phyloP scores from a whole-genome alignment of 1,140 invertebrate genomes.

The Lasioglossum baleicum region DNA sequence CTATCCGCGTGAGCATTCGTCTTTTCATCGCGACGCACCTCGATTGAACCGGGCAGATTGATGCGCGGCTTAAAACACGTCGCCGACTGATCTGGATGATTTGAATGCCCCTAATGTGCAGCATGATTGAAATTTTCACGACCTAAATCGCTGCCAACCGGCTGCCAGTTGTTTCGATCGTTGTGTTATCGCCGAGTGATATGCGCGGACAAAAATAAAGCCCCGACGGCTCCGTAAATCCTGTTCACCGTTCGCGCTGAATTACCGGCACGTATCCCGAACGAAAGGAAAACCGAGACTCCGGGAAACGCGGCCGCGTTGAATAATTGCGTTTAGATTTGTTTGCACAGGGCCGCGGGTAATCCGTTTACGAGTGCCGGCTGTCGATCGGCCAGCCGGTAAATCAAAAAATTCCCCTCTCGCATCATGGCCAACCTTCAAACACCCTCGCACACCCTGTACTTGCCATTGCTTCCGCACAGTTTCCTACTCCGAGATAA shows the following conservation, averaged over 20 bases:
- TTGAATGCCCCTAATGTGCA: slow-evolving; percentile 50
- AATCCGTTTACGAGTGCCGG: too few relatives aligned
- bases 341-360: too few relatives aligned
- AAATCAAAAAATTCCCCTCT: too few relatives aligned
- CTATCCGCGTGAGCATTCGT: slow-evolving; percentile 70
- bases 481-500: too few relatives aligned
- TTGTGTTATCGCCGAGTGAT: slow-evolving; percentile 29
- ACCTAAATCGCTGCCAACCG: slow-evolving; percentile 45
- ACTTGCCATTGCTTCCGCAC: too few relatives aligned
- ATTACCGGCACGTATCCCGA: too few relatives aligned
- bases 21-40: slow-evolving; percentile 69
- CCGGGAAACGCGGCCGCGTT: too few relatives aligned
- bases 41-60: slow-evolving; percentile 66
- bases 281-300: too few relatives aligned
- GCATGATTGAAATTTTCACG: slow-evolving; percentile 60
- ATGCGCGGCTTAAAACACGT: slow-evolving; percentile 69
- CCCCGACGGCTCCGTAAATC: background rate
- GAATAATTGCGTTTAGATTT: too few relatives aligned
- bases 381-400: too few relatives aligned
- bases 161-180: slow-evolving; percentile 30
- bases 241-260: background rate
- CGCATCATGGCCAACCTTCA: too few relatives aligned
- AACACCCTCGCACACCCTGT: too few relatives aligned
- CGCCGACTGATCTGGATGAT: slow-evolving; percentile 68
- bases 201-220: slow-evolving; percentile 45